Percentiles rank a stretch among this genome's conserved stretches.
Evolutionary conservation across 2,888 invertebrate species (phyloP).

Genomic region (Pristionchus entomophagus): DNA sequence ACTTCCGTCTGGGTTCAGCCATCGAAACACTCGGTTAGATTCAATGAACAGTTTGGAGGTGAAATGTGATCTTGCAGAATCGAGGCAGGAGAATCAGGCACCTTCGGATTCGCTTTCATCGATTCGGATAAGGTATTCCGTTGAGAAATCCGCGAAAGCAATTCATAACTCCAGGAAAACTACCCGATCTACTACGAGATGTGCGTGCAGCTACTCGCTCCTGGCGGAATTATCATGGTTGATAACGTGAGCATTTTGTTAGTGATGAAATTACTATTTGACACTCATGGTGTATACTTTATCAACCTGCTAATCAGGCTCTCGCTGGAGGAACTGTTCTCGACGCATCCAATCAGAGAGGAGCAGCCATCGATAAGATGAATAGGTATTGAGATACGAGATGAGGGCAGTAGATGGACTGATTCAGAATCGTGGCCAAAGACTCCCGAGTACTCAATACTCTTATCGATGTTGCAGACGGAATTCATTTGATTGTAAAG

Average conservation of each 20-base stretch:
- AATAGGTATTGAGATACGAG: background rate
- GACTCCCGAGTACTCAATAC: background rate
- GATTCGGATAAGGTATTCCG: conserved; percentile 76
- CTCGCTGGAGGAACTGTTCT: background rate
- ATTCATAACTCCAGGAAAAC: background rate
- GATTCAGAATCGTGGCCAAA: background rate
- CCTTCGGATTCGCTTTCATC: conserved; percentile 70
- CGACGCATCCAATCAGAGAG: background rate
- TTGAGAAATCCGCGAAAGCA: background rate
- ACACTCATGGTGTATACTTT: background rate
- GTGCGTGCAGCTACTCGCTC: conserved; percentile 75
- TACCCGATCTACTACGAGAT: conserved; percentile 75
- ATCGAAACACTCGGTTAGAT: conserved; percentile 51
- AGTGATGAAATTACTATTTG: no score
- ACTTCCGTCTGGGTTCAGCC: conserved; percentile 54
- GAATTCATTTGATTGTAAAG: conserved; percentile 2
- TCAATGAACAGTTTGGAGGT: conserved; percentile 53
- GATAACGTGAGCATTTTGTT: conserved; percentile 75
- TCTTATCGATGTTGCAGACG: background rate
- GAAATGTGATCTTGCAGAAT: no score
- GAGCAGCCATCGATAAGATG: background rate
- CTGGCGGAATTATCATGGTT: conserved; percentile 77
- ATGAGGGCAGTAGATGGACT: background rate
- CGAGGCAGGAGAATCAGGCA: conserved; percentile 61
- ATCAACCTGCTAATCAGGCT: background rate